These are phyloP conservation scores for Echiichthys vipera DNA, from an alignment of 2,797 vertebrate genomes.

Conservation along the genomic window DNA sequence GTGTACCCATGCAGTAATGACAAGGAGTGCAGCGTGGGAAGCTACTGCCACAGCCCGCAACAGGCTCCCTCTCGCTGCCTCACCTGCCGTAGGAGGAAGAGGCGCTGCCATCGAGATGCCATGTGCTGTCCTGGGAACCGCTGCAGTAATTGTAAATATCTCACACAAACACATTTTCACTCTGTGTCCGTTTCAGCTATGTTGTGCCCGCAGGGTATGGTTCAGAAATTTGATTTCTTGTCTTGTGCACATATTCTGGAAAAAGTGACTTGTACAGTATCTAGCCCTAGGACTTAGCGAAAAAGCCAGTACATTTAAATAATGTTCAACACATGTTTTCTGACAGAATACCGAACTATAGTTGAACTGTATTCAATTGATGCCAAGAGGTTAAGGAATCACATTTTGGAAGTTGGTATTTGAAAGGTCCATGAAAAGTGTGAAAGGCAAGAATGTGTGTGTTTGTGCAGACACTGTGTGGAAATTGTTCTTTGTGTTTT, in stretches of 20 bases:
- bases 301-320: conserved; percentile 47
- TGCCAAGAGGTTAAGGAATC: conserved; percentile 27
- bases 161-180: neutral
- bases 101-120: conserved; percentile 93
- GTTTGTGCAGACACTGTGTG: neutral
- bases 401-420: conserved; percentile 1
- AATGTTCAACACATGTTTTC: conserved; percentile 59
- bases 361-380: conserved; percentile 34
- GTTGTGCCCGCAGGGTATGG: neutral
- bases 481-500: conserved; percentile 20
- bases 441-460: neutral
- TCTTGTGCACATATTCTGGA: conserved; percentile 39
- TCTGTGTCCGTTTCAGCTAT: neutral
- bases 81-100: conserved; percentile 94
- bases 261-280: conserved; percentile 27
- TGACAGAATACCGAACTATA: conserved; percentile 29
- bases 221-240: conserved; percentile 13
- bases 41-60: conserved; percentile 96
- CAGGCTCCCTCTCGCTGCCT: conserved; percentile 91
- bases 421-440: neutral
- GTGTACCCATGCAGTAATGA: conserved; percentile 94
- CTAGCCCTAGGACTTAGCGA: conserved; percentile 21
- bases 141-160: conserved; percentile 92
- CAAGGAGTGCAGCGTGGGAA: conserved; percentile 92
- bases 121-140: conserved; percentile 97